Percentiles rank a stretch among this genome's conserved stretches.
Conservation (phyloP, 2,113 vertebrate species). For the Tapirus terrestris region DNA sequence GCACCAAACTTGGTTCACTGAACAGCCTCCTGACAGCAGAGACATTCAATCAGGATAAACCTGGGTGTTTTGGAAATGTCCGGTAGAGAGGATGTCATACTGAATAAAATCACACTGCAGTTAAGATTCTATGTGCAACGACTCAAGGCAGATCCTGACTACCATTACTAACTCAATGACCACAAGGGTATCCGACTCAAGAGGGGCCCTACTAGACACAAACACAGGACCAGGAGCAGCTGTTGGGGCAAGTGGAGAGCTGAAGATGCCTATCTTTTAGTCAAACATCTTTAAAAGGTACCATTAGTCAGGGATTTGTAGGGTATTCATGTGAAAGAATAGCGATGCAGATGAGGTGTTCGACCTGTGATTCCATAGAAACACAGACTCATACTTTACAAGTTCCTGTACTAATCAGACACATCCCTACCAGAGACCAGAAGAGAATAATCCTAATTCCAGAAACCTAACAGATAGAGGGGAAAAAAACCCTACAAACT, state of each 20-base stretch:
- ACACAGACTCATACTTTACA: background rate
- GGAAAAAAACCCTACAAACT: background rate
- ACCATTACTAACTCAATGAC: slow-evolving; percentile 46
- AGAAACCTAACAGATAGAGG: background rate
- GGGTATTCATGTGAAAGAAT: background rate
- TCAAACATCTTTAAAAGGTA: background rate
- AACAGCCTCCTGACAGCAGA: background rate
- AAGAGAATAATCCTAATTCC: slow-evolving; percentile 39
- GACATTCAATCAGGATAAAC: slow-evolving; percentile 31
- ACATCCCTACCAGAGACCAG: background rate
- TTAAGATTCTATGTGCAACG: background rate
- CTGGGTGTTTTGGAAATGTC: background rate
- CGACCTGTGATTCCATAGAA: background rate
- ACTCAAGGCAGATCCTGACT: slow-evolving; percentile 16
- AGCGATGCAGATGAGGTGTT: background rate
- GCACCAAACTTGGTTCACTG: background rate
- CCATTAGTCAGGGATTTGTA: background rate
- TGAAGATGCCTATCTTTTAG: background rate
- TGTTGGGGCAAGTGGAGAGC: background rate
- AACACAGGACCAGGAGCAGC: background rate
- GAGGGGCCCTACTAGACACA: background rate
- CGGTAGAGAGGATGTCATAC: slow-evolving; percentile 33
- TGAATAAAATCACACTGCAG: slow-evolving; percentile 54
- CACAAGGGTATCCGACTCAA: background rate
- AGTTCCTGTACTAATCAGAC: background rate